phyloP scores from a whole-genome alignment of 1,140 invertebrate species.

The Ceratosolen fusciceps region DNA sequence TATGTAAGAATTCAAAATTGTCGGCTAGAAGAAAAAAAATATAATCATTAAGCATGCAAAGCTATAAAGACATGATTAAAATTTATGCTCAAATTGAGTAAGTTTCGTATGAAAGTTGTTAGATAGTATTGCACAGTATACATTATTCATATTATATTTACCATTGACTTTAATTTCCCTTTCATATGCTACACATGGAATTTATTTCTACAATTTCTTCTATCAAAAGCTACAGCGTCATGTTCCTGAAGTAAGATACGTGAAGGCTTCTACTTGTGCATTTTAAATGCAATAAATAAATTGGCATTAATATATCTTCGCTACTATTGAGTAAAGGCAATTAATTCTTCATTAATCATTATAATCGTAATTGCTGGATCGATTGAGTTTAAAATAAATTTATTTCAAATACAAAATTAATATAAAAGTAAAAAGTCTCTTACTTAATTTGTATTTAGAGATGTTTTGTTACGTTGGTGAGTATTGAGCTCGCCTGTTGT shows the following conservation, averaged over 20 bases:
- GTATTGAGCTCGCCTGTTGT: slow-evolving; percentile 7
- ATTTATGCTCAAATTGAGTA: not conserved
- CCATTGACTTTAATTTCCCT: not conserved
- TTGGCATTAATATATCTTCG: not conserved
- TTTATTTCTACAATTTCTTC: slow-evolving; percentile 1
- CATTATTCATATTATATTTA: not conserved
- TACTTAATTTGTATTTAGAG: not conserved
- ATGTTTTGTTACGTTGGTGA: slow-evolving; percentile 16
- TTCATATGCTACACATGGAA: slow-evolving; percentile 13
- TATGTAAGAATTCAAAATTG: not conserved
- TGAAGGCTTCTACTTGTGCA: not conserved
- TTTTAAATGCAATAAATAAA: not conserved
- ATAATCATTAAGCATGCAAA: slow-evolving; percentile 26
- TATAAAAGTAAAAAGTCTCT: not conserved
- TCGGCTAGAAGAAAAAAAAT: not conserved
- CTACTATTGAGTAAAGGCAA: too few species aligned
- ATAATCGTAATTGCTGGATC: not conserved
- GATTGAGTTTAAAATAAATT: not conserved
- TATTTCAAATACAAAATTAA: not conserved
- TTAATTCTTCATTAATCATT: not conserved
- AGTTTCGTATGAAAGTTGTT: not conserved
- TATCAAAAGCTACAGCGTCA: not conserved
- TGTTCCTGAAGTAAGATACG: slow-evolving; percentile 5
- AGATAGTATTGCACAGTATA: not conserved
- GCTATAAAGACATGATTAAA: slow-evolving; percentile 1